Base-by-base conservation (phyloP, 2,113 vertebrate species). In the Daboia siamensis region DNA sequence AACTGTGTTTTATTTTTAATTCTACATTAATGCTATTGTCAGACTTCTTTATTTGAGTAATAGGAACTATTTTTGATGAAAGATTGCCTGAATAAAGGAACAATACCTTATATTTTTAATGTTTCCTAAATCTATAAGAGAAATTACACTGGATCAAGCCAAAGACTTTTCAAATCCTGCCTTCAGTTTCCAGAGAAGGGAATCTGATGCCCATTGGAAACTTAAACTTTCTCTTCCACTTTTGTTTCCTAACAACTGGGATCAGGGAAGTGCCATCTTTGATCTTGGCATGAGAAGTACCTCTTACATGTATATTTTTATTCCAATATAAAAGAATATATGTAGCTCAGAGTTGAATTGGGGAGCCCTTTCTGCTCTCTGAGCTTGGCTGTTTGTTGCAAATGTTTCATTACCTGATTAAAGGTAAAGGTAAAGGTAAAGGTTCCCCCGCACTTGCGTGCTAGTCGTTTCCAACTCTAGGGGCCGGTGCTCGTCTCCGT, bases 1-100 rank as follows among this genome's bases (percentile, higher is more conserved):
- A 94, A 88, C 85, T 44, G 74, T 61, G 64, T 92, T 92, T 56
- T 94, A 39, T 80, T 80, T 93, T 88, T 94, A 86, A 91, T 92
- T 92, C 74, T 11, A 29, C 55, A 80, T 23, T 0, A 0, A 13
- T 91, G 55, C 51, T 89, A 74, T 0, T 92, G 86, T 56, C 88
- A 93, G 87, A 88, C 80, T 59, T 84, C 93, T 90, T 85, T 94
- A 20, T 44, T 80, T 80, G 33, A 80, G 74, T 44, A 39, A 44
- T 80, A 80, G 74, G 74, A 80, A 80, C 74, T 80, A 64, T 64
- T 23, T 80, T 80, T 33, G 10, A 33, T 69, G 29, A 69, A 69
- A 13, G 4, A 69, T 69, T 69, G n/a, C 17, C 7, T 80, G 74
- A 17, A 44, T 44, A 80, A 80, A 80, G 17, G 17, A 80, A 80